These are phyloP conservation scores for Aramus guarauna DNA, from an alignment of 2,113 vertebrate genomes.

Conservation along the genomic window DNA sequence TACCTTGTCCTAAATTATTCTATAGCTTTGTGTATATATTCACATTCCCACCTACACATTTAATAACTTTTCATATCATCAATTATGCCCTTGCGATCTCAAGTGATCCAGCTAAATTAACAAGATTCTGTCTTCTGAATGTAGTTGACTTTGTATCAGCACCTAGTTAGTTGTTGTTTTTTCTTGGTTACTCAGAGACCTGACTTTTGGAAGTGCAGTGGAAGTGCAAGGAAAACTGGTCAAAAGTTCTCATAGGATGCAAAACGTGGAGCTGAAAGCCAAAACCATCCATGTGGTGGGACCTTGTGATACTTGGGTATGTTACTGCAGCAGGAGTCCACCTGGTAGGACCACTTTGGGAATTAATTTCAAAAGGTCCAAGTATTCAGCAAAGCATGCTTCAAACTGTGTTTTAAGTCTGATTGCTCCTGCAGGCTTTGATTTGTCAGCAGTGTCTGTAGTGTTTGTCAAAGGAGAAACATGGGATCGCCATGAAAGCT, in stretches of 20 bases:
- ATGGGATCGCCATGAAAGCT: neutral
- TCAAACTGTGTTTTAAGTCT: neutral
- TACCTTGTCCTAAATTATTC: neutral
- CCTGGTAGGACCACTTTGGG: neutral
- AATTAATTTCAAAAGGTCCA: neutral
- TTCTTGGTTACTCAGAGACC: conserved; percentile 62
- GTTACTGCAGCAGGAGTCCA: neutral
- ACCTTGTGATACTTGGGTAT: conserved; percentile 84
- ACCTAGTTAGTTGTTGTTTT: neutral
- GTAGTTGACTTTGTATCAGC: neutral
- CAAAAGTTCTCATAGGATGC: conserved; percentile 82
- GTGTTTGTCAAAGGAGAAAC: neutral
- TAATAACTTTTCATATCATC: neutral
- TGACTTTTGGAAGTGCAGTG: conserved; percentile 89
- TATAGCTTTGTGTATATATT: neutral
- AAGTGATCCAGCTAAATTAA: neutral
- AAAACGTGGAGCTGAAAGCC: conserved; percentile 87
- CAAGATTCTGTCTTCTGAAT: neutral
- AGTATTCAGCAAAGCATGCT: neutral
- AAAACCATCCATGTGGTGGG: conserved; percentile 82
- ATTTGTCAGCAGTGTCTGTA: neutral
- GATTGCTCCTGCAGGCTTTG: neutral
- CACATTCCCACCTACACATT: neutral
- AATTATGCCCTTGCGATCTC: neutral
- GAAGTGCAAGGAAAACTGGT: conserved; percentile 84